Evolutionary conservation across 2,113 vertebrate genomes (phyloP).

Genomic region (Xenopus laevis): DNA sequence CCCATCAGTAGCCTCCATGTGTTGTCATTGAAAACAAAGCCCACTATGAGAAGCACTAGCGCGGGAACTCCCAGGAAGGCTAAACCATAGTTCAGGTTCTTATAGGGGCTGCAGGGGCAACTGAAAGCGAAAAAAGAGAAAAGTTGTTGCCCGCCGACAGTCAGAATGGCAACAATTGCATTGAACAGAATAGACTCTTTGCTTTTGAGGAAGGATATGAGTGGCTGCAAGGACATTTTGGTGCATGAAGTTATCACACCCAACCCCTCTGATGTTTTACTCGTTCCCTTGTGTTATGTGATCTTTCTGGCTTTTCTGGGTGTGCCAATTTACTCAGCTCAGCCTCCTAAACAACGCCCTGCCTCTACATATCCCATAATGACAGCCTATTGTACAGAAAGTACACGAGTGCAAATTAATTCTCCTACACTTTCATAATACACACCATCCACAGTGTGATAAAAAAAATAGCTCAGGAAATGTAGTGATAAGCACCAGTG

Average conservation of each 20-base stretch:
- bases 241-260: neutral
- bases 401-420: too few species aligned
- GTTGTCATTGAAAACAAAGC: constrained; percentile 63
- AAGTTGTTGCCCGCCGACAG: constrained; percentile 62
- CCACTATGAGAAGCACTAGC: constrained; percentile 65
- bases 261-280: neutral
- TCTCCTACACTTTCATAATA: too few species aligned
- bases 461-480: too few species aligned
- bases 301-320: constrained; percentile 53
- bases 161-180: constrained; percentile 61
- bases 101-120: constrained; percentile 66
- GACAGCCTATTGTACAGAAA: too few species aligned
- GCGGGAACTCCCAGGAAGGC: constrained; percentile 66
- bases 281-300: constrained; percentile 49
- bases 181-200: constrained; percentile 60
- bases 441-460: too few species aligned
- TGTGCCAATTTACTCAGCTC: constrained; percentile 23
- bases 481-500: too few species aligned
- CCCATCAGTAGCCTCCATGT: constrained; percentile 62
- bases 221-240: constrained; percentile 48
- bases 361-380: too few species aligned
- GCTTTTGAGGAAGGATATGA: constrained; percentile 62
- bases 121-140: constrained; percentile 66
- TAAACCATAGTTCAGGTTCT: constrained; percentile 66
- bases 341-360: too few species aligned